Conservation (phyloP, 92 coral and sea anemone species). For the Porites cylindrica region DNA sequence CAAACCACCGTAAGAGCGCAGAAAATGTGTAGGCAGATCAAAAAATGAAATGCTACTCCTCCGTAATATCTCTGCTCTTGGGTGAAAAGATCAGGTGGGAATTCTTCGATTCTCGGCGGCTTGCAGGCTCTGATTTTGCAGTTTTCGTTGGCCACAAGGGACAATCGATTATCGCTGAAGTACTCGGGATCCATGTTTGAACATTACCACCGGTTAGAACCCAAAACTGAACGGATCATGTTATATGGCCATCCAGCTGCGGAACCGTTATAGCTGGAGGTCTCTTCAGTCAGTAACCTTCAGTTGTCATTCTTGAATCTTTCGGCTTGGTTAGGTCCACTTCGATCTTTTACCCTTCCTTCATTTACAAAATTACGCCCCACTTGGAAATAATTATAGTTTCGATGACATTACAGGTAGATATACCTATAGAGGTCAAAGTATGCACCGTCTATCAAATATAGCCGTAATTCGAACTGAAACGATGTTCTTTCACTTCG, state of each 20-base stretch:
- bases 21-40: slow-evolving; percentile 89
- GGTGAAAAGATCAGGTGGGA: slow-evolving; percentile 86
- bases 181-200: slow-evolving; percentile 35
- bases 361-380: not conserved
- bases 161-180: slow-evolving; percentile 10
- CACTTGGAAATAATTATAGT: not conserved
- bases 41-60: slow-evolving; percentile 82
- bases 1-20: slow-evolving; percentile 96
- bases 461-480: too few species aligned
- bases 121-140: slow-evolving; percentile 62
- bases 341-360: not conserved
- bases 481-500: not conserved
- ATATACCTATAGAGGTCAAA: not conserved
- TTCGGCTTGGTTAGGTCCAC: not conserved
- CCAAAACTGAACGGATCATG: not conserved
- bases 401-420: not conserved
- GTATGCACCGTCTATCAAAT: not conserved
- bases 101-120: slow-evolving; percentile 86
- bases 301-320: not conserved
- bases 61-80: slow-evolving; percentile 93
- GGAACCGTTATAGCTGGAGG: not conserved
- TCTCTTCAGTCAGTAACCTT: not conserved
- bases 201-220: not conserved
- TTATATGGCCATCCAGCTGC: not conserved
- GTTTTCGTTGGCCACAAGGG: slow-evolving; percentile 42